These are phyloP conservation scores for Graptemys geographica DNA, from an alignment of 2,797 vertebrate species.

Conservation along the genomic window DNA sequence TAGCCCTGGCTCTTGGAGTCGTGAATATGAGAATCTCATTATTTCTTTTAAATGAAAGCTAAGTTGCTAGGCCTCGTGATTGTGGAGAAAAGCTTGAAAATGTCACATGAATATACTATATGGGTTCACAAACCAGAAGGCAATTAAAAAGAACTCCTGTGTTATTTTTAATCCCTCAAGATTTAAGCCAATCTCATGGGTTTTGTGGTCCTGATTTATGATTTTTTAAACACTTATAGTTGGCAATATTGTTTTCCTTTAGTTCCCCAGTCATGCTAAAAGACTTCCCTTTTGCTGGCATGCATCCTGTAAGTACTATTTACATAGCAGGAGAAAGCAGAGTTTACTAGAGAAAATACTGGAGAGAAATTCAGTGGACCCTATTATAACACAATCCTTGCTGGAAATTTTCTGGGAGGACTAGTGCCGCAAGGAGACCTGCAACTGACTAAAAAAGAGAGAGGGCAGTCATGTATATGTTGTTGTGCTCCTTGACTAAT, in stretches of 20 bases:
- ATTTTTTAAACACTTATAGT: neutral
- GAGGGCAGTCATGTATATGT: rapidly evolving
- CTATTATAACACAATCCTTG: neutral
- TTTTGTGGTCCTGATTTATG: neutral
- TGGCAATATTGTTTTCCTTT: neutral
- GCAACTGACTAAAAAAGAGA: neutral
- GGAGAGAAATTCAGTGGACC: neutral
- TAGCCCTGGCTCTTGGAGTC: neutral
- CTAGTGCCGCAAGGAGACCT: neutral
- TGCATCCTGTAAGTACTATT: too few relatives aligned
- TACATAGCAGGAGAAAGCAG: too few relatives aligned
- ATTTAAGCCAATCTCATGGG: neutral
- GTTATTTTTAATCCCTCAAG: neutral
- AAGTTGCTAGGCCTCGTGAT: neutral
- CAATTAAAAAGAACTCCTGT: neutral
- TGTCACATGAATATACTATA: neutral
- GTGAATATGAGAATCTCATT: neutral
- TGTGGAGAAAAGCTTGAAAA: neutral
- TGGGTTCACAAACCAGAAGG: neutral
- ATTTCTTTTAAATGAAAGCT: neutral
- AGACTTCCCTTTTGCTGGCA: neutral
- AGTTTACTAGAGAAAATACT: too few relatives aligned
- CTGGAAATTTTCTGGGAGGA: neutral
- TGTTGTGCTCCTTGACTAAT: neutral
- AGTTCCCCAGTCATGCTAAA: neutral